Conservation (phyloP, 2,113 vertebrate species). For the Vidua chalybeata region DNA sequence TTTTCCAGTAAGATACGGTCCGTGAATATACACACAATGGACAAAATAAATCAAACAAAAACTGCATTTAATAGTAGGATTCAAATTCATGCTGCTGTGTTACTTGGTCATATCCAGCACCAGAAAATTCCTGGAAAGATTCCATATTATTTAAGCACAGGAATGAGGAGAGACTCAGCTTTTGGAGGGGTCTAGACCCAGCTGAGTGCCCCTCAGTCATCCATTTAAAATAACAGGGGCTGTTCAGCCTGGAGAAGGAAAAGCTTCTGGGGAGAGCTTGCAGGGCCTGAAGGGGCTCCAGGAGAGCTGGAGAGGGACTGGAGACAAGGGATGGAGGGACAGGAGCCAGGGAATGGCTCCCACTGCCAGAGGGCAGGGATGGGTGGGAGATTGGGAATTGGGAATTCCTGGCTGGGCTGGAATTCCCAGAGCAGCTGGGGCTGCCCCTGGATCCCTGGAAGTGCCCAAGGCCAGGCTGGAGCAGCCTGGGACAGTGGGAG, state of each 20-base stretch:
- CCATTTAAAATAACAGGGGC: too few relatives aligned
- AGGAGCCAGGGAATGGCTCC: neutral
- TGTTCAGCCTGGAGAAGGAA: neutral
- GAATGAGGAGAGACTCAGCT: neutral
- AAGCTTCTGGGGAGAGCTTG: rapidly evolving
- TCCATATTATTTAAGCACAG: neutral
- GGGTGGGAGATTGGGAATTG: neutral
- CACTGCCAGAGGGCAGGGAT: too few relatives aligned
- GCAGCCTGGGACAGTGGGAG: rapidly evolving
- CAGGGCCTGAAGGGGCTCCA: neutral
- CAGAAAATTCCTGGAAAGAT: neutral
- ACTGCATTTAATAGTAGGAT: neutral
- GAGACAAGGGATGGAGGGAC: neutral
- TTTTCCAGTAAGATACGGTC: neutral
- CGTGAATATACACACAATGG: neutral
- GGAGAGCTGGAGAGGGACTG: neutral
- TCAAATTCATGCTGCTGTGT: neutral
- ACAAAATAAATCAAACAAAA: neutral
- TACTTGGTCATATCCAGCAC: neutral
- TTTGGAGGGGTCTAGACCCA: neutral
- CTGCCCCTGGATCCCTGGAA: neutral
- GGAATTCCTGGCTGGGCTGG: neutral
- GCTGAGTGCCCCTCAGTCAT: neutral
- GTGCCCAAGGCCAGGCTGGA: rapidly evolving
- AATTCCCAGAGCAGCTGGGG: neutral